phyloP scores from a whole-genome alignment of 2,888 invertebrate species.

The Tuta absoluta region DNA sequence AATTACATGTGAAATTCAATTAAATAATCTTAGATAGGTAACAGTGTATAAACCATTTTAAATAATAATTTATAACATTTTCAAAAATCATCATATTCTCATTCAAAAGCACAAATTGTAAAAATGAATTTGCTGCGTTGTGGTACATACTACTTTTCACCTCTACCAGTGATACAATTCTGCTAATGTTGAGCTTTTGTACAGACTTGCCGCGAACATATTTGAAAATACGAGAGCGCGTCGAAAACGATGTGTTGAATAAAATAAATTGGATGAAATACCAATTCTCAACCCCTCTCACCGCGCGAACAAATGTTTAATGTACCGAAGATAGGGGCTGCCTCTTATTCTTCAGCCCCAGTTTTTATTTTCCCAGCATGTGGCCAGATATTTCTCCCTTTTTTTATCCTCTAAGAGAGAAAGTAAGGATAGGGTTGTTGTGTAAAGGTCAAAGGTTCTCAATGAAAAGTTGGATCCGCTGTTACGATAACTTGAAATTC shows the following conservation, averaged over 20 bases:
- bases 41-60: too few relatives aligned
- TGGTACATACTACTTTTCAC: too few relatives aligned
- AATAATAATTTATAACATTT: too few relatives aligned
- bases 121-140: too few relatives aligned
- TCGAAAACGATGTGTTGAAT: slow-evolving; percentile 13
- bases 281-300: slow-evolving; percentile 10
- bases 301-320: slow-evolving; percentile 9
- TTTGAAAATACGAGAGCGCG: background rate
- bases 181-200: background rate
- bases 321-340: slow-evolving; percentile 6
- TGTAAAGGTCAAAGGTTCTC: too few relatives aligned
- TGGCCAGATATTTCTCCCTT: background rate
- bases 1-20: too few relatives aligned
- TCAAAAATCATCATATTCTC: too few relatives aligned
- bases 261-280: slow-evolving; percentile 20
- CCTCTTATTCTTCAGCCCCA: slow-evolving; percentile 2
- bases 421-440: background rate
- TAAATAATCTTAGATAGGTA: too few relatives aligned
- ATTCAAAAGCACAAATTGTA: too few relatives aligned
- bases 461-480: too few relatives aligned
- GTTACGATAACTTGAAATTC: background rate
- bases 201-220: background rate
- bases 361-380: slow-evolving; percentile 8
- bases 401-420: background rate
- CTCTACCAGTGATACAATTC: too few relatives aligned